Percentiles rank a stretch among this genome's conserved stretches.
Conservation (phyloP, 2,888 invertebrate species). For the Oeneis ivallda region DNA sequence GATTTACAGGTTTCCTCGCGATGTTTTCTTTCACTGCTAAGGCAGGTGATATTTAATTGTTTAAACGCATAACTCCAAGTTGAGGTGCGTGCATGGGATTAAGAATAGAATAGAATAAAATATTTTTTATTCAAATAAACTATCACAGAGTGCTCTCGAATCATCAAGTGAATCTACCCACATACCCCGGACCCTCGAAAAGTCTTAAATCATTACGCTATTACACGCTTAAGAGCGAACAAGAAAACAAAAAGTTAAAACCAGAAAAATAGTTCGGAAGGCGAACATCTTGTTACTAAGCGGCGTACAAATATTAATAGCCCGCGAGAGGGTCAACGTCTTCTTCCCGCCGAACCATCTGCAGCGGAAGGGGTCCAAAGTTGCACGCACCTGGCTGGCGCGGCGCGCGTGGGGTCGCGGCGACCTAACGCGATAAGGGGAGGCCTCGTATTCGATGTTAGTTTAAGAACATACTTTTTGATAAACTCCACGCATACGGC, state of each 20-base stretch:
- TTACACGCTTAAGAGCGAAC: too few relatives aligned
- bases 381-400: constrained; percentile 65
- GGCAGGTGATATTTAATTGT: too few relatives aligned
- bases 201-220: too few relatives aligned
- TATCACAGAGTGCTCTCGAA: too few relatives aligned
- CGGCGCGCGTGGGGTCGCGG: constrained; percentile 62
- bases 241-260: not conserved
- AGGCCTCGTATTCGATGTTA: constrained; percentile 44
- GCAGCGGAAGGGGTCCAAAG: constrained; percentile 58
- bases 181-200: too few relatives aligned
- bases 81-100: too few relatives aligned
- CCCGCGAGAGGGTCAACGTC: constrained; percentile 47
- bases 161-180: too few relatives aligned
- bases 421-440: constrained; percentile 57
- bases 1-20: too few relatives aligned
- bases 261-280: constrained; percentile 14
- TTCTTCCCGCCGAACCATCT: constrained; percentile 55
- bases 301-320: constrained; percentile 38
- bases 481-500: not conserved
- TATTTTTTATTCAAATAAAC: too few relatives aligned
- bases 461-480: constrained; percentile 7
- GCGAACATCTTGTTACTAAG: constrained; percentile 37
- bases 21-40: too few relatives aligned
- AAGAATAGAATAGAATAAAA: too few relatives aligned
- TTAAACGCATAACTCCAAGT: too few relatives aligned